phyloP scores from a whole-genome alignment of 1,140 invertebrate species.

The Glossosoma conforme region DNA sequence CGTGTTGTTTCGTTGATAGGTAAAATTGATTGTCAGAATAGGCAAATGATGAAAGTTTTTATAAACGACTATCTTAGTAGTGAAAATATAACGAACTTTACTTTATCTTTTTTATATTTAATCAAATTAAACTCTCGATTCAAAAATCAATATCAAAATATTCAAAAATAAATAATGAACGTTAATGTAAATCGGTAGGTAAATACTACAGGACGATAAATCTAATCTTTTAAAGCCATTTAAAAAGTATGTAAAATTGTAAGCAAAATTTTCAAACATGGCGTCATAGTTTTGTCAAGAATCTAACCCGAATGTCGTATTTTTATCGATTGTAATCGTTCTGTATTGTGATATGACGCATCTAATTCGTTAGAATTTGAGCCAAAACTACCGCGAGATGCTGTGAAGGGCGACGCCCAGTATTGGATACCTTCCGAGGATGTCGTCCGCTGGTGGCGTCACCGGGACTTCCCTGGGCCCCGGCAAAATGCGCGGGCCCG shows the following conservation, averaged over 20 bases:
- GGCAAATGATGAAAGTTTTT: not conserved
- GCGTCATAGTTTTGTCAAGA: conserved; percentile 19
- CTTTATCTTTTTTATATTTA: not conserved
- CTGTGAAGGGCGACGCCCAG: too few relatives aligned
- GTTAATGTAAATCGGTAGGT: not conserved
- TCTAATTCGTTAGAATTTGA: too few relatives aligned
- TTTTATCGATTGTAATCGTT: too few relatives aligned
- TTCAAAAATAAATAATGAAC: not conserved
- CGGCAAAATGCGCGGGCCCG: conserved; percentile 59
- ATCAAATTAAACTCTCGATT: not conserved
- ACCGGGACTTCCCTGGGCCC: conserved; percentile 47
- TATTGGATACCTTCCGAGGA: conserved; percentile 9
- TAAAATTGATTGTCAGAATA: not conserved
- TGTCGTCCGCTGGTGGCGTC: conserved; percentile 33
- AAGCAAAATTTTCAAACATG: conserved; percentile 26
- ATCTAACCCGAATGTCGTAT: too few relatives aligned
- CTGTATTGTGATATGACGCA: too few relatives aligned
- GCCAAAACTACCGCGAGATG: too few relatives aligned
- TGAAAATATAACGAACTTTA: not conserved
- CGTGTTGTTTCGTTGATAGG: too few relatives aligned
- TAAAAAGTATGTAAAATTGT: conserved; percentile 1
- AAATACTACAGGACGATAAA: not conserved
- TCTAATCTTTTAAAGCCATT: not conserved
- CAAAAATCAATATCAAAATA: not conserved
- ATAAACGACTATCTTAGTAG: not conserved